phyloP scores from a whole-genome alignment of 2,113 vertebrate species.

The Etheostoma spectabile region DNA sequence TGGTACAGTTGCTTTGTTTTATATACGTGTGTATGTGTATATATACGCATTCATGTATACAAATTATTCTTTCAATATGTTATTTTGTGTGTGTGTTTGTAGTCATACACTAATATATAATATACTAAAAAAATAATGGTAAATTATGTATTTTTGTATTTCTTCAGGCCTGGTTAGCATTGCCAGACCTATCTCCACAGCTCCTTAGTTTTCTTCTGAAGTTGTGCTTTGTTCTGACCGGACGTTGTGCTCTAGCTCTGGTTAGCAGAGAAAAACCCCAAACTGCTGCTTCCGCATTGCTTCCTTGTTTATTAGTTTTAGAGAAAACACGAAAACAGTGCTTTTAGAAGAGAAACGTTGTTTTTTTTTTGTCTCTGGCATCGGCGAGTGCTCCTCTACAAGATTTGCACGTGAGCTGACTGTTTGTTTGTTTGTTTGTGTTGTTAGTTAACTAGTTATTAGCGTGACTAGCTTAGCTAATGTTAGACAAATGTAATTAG shows the following conservation, averaged over 20 bases:
- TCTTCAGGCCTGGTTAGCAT: no score
- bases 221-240: constrained; percentile 57
- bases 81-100: no score
- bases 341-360: background rate
- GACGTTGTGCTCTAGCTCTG: constrained; percentile 17
- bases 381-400: background rate
- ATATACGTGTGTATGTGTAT: no score
- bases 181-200: no score
- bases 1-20: no score
- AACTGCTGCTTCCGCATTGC: constrained; percentile 66
- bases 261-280: background rate
- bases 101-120: no score
- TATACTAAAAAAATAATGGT: no score
- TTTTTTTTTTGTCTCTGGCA: background rate
- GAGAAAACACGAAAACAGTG: constrained; percentile 14
- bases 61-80: no score
- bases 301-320: constrained; percentile 75
- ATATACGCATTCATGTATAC: no score
- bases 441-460: background rate
- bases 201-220: background rate
- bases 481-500: constrained; percentile 38
- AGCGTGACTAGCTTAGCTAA: background rate
- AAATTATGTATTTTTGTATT: no score
- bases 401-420: constrained; percentile 35
- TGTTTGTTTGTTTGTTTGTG: background rate